A percentile compares a stretch with the other conserved stretches of the same genome.
Evolutionary conservation across 1,140 invertebrate genomes (phyloP).

Genomic region (Augochlora pura): DNA sequence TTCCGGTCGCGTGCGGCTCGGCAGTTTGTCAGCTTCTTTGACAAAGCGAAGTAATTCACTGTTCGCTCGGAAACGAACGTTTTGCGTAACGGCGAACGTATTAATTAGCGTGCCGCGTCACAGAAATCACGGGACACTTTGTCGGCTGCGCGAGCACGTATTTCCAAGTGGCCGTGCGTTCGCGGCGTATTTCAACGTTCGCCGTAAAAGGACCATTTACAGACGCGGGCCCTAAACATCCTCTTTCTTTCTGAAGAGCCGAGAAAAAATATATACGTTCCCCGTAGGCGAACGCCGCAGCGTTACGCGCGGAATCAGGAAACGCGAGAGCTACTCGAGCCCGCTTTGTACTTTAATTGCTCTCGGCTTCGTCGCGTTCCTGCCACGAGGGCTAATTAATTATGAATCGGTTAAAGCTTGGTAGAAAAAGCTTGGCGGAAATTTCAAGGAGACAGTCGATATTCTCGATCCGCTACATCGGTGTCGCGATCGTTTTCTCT

Average conservation of each 20-base stretch:
- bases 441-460: too few species aligned
- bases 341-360: constrained; percentile 1
- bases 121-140: constrained; percentile 15
- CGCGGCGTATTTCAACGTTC: neutral
- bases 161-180: neutral
- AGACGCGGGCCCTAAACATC: too few species aligned
- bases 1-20: constrained; percentile 34
- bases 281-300: neutral
- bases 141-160: neutral
- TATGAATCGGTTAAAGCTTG: neutral
- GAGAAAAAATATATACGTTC: neutral
- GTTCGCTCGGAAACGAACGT: constrained; percentile 29
- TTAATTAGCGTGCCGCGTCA: constrained; percentile 24
- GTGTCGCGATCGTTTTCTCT: too few species aligned
- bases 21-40: constrained; percentile 14
- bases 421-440: too few species aligned
- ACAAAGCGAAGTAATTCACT: constrained; percentile 31
- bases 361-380: neutral
- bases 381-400: neutral
- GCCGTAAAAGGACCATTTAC: neutral
- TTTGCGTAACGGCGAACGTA: constrained; percentile 26
- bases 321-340: neutral
- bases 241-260: too few species aligned
- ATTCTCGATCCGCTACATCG: too few species aligned
- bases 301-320: neutral